These are phyloP conservation scores for Vanessa tameamea DNA, from an alignment of 1,140 invertebrate species.

Conservation along the genomic window DNA sequence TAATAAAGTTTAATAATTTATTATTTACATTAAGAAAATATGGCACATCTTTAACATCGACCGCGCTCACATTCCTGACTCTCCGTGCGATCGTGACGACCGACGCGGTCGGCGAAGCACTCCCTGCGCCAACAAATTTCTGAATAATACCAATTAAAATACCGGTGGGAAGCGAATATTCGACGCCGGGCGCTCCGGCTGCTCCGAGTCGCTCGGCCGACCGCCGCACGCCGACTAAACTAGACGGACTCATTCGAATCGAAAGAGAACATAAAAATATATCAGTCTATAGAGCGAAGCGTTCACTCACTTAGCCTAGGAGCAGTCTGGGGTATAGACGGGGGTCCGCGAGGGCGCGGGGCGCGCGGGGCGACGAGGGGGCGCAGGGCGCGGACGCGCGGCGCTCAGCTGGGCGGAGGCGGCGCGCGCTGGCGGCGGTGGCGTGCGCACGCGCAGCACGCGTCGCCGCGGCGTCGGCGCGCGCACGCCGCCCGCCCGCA, in stretches of 20 bases:
- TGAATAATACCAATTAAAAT: constrained; percentile 80
- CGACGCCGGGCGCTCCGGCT: constrained; percentile 54
- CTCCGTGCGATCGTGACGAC: constrained; percentile 54
- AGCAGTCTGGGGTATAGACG: constrained; percentile 42
- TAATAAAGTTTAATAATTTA: constrained; percentile 76
- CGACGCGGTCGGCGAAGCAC: constrained; percentile 41
- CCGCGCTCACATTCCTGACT: constrained; percentile 51
- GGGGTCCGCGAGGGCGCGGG: constrained; percentile 23
- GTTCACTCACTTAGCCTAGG: constrained; percentile 49
- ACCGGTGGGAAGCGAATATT: constrained; percentile 78
- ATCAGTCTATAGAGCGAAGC: constrained; percentile 74
- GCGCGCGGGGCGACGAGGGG: constrained; percentile 16
- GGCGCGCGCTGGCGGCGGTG: constrained; percentile 66
- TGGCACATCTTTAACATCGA: constrained; percentile 78
- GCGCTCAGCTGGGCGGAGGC: constrained; percentile 57
- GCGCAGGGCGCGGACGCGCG: not conserved
- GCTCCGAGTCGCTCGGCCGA: constrained; percentile 56
- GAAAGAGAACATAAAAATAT: constrained; percentile 75
- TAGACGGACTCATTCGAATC: constrained; percentile 61
- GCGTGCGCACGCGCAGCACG: constrained; percentile 68
- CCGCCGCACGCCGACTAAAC: constrained; percentile 38
- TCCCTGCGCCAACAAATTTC: constrained; percentile 57
- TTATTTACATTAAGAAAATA: constrained; percentile 80
- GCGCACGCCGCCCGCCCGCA: constrained; percentile 87
- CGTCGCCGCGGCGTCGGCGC: constrained; percentile 66